These are phyloP conservation scores for Phalanger gymnotis DNA, from an alignment of 2,797 vertebrate genomes.

Conservation along the genomic window DNA sequence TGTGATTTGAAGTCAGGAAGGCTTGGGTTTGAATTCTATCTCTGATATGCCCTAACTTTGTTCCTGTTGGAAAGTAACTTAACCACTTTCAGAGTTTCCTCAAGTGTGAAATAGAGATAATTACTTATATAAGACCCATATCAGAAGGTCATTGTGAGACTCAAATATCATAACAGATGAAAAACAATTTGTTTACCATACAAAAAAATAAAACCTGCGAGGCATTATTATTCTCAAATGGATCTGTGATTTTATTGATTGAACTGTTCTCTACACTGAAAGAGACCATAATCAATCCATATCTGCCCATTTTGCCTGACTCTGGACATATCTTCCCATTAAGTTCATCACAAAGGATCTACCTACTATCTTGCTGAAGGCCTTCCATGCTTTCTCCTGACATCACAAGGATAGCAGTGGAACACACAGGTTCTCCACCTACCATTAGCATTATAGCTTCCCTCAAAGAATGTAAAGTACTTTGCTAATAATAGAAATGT, in stretches of 20 bases:
- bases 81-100: background rate
- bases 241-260: background rate
- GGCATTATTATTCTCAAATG: background rate
- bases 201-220: background rate
- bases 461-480: too few relatives aligned
- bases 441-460: too few relatives aligned
- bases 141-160: constrained; percentile 2
- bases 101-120: background rate
- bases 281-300: background rate
- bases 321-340: background rate
- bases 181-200: background rate
- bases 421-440: too few relatives aligned
- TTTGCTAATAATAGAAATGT: too few relatives aligned
- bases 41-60: background rate
- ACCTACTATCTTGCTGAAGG: background rate
- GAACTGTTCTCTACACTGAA: background rate
- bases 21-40: background rate
- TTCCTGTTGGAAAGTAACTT: background rate
- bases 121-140: background rate
- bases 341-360: background rate
- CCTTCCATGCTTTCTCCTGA: too few relatives aligned
- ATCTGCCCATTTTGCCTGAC: background rate
- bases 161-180: background rate
- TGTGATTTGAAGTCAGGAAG: background rate
- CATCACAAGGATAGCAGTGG: too few relatives aligned